Base-by-base conservation (phyloP, 1,140 invertebrate species). In the Lasioglossum albipes region DNA sequence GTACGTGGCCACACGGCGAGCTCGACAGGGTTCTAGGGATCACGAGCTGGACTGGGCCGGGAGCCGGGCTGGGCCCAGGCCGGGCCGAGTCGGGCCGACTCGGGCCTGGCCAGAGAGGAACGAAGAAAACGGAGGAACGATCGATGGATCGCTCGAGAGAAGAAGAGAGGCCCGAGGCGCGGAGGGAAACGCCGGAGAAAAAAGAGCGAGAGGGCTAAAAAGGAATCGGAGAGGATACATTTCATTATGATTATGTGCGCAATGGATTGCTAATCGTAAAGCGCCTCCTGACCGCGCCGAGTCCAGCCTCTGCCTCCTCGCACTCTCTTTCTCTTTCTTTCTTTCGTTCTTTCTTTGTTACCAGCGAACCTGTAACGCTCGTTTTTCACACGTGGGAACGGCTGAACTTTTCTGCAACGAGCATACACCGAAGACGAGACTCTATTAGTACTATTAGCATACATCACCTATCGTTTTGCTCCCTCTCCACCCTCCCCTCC, bases 161-260 rank as follows among this genome's bases (percentile, higher is more conserved):
- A n/a, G 7, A 7, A 18, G 64, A 31, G 64, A 65, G 31, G 36
- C 16, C 2, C 45, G 9, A 49, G n/a, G 5, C 27, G 10, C 6
- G 13, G 16, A 67, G 12, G 16, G n/a, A 42, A 61, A 18, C 16
- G 42, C 2, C 20, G 22, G 42, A 22, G 20, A 18, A 41, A 41
- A 45, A 62, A 31, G 49, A 61, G 20, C 4, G 5, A 27, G 16
- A 66, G 16, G 61, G n/a, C 20, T 18, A 2, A 52, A 49, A 57
- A 65, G 54, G 66, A 70, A 65, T 59, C 57, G n/a, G 57, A 62
- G 69, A 65, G 82, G 85, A 90, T 90, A 90, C 87, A 89, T 91
- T 92, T 92, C 83, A 90, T 91, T 91, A 90, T 86, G 87, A 91
- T 91, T 91, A 88, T 88, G 81, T 82, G 82, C 69, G 79, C 83